Percentiles rank a stretch among this genome's conserved stretches.
Evolutionary conservation across 2,888 invertebrate genomes (phyloP).

Genomic region (Leucozona laternaria): DNA sequence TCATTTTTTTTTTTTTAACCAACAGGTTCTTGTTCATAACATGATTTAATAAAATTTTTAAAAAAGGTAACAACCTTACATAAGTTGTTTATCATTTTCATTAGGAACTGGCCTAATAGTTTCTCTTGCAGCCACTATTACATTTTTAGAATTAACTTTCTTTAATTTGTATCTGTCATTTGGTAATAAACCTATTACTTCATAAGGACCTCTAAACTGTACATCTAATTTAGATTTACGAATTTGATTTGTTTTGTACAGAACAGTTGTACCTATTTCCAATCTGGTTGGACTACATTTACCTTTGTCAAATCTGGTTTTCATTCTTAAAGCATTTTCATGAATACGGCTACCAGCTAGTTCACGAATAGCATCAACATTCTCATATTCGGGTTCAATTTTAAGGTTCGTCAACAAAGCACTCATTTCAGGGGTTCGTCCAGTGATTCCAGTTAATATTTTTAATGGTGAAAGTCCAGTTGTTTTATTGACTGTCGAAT

Average conservation of each 20-base stretch:
- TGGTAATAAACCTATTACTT: not conserved
- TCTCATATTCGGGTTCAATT: not conserved
- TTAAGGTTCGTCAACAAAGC: not conserved
- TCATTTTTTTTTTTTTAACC: no score
- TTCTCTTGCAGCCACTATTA: not conserved
- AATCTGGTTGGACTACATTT: not conserved
- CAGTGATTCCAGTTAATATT: no score
- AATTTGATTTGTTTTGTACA: not conserved
- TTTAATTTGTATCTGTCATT: slow-evolving; percentile 1
- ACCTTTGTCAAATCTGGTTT: slow-evolving; percentile 8
- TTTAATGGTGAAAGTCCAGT: no score
- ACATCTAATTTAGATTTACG: not conserved
- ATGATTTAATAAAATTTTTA: no score
- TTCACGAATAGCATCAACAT: not conserved
- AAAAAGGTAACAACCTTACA: no score
- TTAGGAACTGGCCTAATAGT: not conserved
- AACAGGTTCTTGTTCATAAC: no score
- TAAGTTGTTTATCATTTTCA: not conserved
- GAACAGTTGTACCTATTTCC: not conserved
- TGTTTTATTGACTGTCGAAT: no score
- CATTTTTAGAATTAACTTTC: not conserved
- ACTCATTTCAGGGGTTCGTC: not conserved
- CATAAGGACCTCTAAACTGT: not conserved
- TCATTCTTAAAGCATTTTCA: not conserved
- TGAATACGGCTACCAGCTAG: not conserved